Evolutionary conservation across 2,888 invertebrate species (phyloP).

Genomic region (Mimas tiliae): DNA sequence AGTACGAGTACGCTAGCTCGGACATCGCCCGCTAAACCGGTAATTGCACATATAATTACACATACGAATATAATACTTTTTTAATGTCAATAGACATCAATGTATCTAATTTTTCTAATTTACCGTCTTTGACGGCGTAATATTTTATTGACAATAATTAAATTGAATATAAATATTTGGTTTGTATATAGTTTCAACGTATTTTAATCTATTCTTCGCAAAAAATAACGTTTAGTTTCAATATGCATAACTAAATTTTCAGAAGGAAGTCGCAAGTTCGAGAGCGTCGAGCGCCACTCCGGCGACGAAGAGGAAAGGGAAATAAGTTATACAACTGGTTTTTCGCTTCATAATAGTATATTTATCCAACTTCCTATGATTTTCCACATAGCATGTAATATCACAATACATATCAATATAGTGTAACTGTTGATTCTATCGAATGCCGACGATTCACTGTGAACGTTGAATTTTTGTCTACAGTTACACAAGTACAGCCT

Average conservation of each 20-base stretch:
- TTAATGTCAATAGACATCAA: background rate
- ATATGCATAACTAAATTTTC: constrained; percentile 30
- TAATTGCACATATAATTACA: constrained; percentile 33
- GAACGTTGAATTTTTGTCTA: constrained; percentile 41
- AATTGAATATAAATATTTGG: no score
- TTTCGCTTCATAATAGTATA: constrained; percentile 75
- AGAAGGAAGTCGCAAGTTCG: constrained; percentile 63
- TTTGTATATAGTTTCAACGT: no score
- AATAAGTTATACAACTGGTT: constrained; percentile 73
- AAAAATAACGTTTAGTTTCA: no score
- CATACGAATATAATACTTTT: background rate
- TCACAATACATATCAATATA: constrained; percentile 81
- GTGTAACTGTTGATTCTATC: constrained; percentile 58
- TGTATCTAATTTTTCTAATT: no score
- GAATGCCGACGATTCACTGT: constrained; percentile 14
- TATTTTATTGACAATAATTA: no score
- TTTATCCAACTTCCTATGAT: constrained; percentile 75
- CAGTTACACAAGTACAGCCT: constrained; percentile 57
- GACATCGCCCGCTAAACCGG: constrained; percentile 60
- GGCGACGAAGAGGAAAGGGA: constrained; percentile 80
- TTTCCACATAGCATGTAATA: constrained; percentile 81
- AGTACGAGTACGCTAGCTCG: constrained; percentile 82
- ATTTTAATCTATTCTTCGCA: no score
- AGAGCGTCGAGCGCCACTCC: constrained; percentile 77
- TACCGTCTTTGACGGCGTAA: no score